phyloP scores from a whole-genome alignment of 92 coral and sea anemone genomes.

The Porites cylindrica region DNA sequence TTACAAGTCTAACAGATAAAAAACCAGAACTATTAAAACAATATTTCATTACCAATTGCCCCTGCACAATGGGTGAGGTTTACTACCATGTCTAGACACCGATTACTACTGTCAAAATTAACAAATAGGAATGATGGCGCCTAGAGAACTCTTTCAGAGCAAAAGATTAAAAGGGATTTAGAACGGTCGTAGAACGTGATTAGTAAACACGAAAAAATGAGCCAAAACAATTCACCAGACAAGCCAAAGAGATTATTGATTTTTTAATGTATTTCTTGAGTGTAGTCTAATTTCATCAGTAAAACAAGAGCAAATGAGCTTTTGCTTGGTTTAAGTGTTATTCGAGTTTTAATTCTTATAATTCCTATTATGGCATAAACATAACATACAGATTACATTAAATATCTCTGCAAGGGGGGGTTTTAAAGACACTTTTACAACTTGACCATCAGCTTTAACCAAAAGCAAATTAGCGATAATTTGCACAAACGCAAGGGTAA shows the following conservation, averaged over 20 bases:
- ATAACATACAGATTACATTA: not conserved
- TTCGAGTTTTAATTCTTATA: too few relatives aligned
- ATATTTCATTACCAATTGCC: not conserved
- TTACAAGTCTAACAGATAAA: constrained; percentile 25
- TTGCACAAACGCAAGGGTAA: too few relatives aligned
- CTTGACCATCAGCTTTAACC: too few relatives aligned
- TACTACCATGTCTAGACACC: constrained; percentile 27
- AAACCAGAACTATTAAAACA: constrained; percentile 4
- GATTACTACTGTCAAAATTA: constrained; percentile 32
- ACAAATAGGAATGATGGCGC: not conserved
- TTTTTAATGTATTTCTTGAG: too few relatives aligned
- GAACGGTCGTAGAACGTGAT: not conserved
- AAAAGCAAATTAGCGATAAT: too few relatives aligned
- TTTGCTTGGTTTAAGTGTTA: not conserved
- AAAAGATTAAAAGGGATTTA: constrained; percentile 42
- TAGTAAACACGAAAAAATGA: not conserved
- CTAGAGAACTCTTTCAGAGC: constrained; percentile 22
- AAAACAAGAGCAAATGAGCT: not conserved
- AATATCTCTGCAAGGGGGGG: too few relatives aligned
- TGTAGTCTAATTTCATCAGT: not conserved
- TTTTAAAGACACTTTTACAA: too few relatives aligned
- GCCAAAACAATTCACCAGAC: not conserved
- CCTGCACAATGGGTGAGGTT: constrained; percentile 9
- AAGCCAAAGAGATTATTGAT: not conserved
- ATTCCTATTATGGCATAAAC: not conserved